Percentiles rank a stretch among this genome's conserved stretches.
Conservation (phyloP, 2,113 vertebrate species). For the Leucosticte australis region DNA sequence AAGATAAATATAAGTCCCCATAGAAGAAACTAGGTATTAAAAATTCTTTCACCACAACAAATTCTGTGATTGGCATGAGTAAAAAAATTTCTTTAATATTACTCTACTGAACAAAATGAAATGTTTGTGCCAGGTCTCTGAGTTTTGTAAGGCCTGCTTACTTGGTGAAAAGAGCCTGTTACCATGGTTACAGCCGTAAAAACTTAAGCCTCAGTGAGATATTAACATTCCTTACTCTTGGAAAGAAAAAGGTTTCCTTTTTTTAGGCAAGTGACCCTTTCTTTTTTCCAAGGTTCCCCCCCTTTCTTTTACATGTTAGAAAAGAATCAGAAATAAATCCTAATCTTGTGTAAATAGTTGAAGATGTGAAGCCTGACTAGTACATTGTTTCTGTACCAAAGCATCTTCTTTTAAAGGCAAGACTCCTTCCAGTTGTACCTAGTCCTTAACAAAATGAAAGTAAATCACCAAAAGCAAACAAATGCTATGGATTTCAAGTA, state of each 20-base stretch:
- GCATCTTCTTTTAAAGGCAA: slow-evolving; percentile 59
- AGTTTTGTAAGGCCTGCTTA: slow-evolving; percentile 71
- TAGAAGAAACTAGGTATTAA: slow-evolving; percentile 19
- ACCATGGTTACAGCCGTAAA: slow-evolving; percentile 82
- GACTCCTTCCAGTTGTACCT: slow-evolving; percentile 47
- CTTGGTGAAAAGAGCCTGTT: slow-evolving; percentile 81
- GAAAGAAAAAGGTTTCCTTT: slow-evolving; percentile 67
- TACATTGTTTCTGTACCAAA: slow-evolving; percentile 57
- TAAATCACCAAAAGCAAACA: slow-evolving; percentile 60
- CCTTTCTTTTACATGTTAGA: slow-evolving; percentile 53
- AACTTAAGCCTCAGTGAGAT: slow-evolving; percentile 86
- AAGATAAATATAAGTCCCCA: not conserved
- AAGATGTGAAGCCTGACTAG: slow-evolving; percentile 53
- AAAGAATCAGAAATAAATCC: slow-evolving; percentile 68
- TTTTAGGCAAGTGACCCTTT: slow-evolving; percentile 66
- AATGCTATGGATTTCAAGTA: slow-evolving; percentile 1
- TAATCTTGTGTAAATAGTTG: slow-evolving; percentile 69
- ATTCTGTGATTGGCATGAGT: slow-evolving; percentile 53
- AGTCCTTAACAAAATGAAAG: slow-evolving; percentile 38
- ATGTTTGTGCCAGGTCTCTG: slow-evolving; percentile 68
- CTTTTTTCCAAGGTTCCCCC: slow-evolving; percentile 33
- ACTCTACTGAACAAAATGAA: slow-evolving; percentile 67
- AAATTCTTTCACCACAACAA: slow-evolving; percentile 48
- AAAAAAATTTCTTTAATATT: slow-evolving; percentile 66
- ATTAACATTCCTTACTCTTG: slow-evolving; percentile 85